Evolutionary conservation across 2,888 invertebrate genomes (phyloP), one percentile per base, ranked within the genome.

Genomic region (Digitonthophagus gazella): DNA sequence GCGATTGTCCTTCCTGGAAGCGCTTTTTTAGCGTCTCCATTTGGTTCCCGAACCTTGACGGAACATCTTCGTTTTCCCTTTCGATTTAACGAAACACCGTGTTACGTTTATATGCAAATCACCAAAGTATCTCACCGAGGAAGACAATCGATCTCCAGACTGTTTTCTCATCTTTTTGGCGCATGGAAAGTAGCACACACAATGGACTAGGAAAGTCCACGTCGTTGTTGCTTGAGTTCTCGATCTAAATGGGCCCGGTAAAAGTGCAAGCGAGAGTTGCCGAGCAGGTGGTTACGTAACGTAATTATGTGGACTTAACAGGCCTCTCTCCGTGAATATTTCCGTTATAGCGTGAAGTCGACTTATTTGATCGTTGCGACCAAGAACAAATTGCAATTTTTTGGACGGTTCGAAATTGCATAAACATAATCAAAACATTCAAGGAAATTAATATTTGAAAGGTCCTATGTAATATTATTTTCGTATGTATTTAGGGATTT

Each of bases 191-290:
- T 44, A 11, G 28, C 28, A 44, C 28, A 44, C 28, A 44, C 28
- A 44, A 44, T 44, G 28, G 28, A 8, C 28, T 44, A 44, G 28
- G 28, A 44, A 44, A 44, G 28, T 44, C 28, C 11, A 6, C 28
- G 6, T n/a, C 28, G 28, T 44, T 44, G 28, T 44, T 44, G 28
- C 11, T 44, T 44, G 28, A 44, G 28, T 44, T 44, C 28, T 44
- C 28, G 28, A 44, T 44, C 28, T 44, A 44, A 44, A 44, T 44
- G 28, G 28, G 11, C 28, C 11, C 28, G 8, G 28, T 6, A 65
- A 69, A 69, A 69, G 69, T 65, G 58, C 69, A 66, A 69, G 69
- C 69, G 69, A 69, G 65, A 69, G 69, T 66, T 69, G 68, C n/a
- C 58, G 44, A 15, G 65, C 64, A 18, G 5, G 63, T 67, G 64